Evolutionary conservation across 2,113 vertebrate genomes (phyloP).

Genomic region (Ctenodactylus gundi): DNA sequence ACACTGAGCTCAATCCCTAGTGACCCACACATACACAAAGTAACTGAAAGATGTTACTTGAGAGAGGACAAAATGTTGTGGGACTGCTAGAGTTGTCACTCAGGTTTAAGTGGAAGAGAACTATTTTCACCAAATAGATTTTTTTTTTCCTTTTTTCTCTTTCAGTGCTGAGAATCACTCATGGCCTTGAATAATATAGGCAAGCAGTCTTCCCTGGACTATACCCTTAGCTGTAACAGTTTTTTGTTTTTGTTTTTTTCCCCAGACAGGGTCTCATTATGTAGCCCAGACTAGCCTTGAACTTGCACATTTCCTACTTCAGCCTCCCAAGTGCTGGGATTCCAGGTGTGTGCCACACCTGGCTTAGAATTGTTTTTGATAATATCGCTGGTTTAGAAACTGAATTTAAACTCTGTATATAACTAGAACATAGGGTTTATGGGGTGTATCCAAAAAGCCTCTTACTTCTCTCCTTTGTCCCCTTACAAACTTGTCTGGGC

Average conservation of each 20-base stretch:
- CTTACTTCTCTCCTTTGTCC: neutral
- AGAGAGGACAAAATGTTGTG: neutral
- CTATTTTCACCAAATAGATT: neutral
- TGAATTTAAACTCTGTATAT: neutral
- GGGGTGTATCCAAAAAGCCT: neutral
- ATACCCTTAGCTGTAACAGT: too few relatives aligned
- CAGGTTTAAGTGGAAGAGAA: neutral
- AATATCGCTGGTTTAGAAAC: neutral
- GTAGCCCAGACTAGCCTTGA: neutral
- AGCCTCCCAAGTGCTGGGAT: neutral
- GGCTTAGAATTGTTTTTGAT: neutral
- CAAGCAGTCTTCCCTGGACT: neutral
- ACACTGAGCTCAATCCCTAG: too few relatives aligned
- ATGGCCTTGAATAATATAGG: neutral
- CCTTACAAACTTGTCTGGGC: neutral
- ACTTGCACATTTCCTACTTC: neutral
- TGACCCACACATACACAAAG: too few relatives aligned
- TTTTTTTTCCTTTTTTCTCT: neutral
- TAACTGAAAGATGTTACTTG: too few relatives aligned
- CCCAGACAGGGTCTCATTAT: neutral
- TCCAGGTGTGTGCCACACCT: neutral
- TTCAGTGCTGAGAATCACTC: neutral
- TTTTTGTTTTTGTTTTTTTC: neutral
- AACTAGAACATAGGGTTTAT: neutral
- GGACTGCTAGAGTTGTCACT: neutral